Evolutionary conservation across 2,888 invertebrate species (phyloP).

Genomic region (Nomada ferruginata): DNA sequence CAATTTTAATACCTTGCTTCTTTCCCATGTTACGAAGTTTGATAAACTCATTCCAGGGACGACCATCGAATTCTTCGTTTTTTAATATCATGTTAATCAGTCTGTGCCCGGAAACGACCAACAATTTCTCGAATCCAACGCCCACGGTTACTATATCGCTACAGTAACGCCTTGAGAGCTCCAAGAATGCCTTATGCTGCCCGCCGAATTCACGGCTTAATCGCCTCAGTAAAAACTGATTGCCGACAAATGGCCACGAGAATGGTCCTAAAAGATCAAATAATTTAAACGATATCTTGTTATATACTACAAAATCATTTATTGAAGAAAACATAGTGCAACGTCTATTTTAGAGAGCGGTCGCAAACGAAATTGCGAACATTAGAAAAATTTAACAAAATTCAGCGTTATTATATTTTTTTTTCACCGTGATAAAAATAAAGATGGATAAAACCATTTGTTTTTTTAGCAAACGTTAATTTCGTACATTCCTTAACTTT

Average conservation of each 20-base stretch:
- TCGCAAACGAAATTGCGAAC: no score
- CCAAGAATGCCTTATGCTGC: slow-evolving; percentile 75
- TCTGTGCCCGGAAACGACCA: slow-evolving; percentile 85
- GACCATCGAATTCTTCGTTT: slow-evolving; percentile 87
- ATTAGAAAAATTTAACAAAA: no score
- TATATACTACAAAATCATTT: not conserved
- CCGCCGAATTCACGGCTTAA: slow-evolving; percentile 71
- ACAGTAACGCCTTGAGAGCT: slow-evolving; percentile 73
- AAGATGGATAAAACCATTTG: no score
- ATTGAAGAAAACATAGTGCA: no score
- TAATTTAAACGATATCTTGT: not conserved
- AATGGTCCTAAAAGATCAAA: slow-evolving; percentile 76
- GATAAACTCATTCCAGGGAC: slow-evolving; percentile 89
- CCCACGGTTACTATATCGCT: slow-evolving; percentile 75
- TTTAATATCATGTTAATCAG: slow-evolving; percentile 85
- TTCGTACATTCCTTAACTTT: no score
- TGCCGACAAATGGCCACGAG: slow-evolving; percentile 80
- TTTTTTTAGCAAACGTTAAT: no score
- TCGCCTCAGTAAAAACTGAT: slow-evolving; percentile 64
- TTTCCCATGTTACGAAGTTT: slow-evolving; percentile 88
- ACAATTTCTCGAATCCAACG: slow-evolving; percentile 66
- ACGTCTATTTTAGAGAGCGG: no score
- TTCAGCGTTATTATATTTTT: no score
- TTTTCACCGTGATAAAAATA: no score
- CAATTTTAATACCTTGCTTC: slow-evolving; percentile 84